Base-by-base conservation (phyloP, 2,113 vertebrate genomes). In the Thinocorus orbignyianus region DNA sequence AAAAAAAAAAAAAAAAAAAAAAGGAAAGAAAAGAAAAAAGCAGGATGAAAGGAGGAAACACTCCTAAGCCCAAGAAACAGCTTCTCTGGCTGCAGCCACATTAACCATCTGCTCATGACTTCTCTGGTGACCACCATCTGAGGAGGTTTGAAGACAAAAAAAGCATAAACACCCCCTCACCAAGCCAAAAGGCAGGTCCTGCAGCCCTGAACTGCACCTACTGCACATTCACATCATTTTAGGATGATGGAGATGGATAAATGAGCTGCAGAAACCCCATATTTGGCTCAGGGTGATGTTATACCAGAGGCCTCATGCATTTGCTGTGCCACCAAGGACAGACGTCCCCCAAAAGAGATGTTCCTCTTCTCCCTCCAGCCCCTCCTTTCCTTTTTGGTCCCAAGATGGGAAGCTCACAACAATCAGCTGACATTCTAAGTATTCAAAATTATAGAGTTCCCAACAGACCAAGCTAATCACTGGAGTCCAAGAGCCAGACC, bases 41-140 rank as follows among this genome's bases (percentile, higher is more conserved):
- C 13, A 64, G 33, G 37, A 86, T 79, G 88, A 90, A 92, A 93
- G 60, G 33, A 93, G 39, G 73, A 95, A 90, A 33, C 48, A 65
- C 90, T 88, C 54, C 78, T 76, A 31, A 88, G 31, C 55, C 54
- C 72, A 66, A 70, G 71, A 55, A 86, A 73, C 4, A 64, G 83
- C n/a, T 91, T 74, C 70, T 60, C 80, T 31, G 31, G 30, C 86
- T 94, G 77, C 81, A 86, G 73, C 72, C 48, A 37, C 15, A 7
- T 81, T 64, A 89, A 85, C 77, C 58, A 25, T 77, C 87, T 80
- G 54, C 6, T 90, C 79, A 51, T 3, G 2, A 18, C 33, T 30
- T n/a, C 81, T 74, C 68, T 35, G 44, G 41, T 3, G 1, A 64
- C 62, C 31, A 51, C 37, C 14, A 9, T 12, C 22, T 20, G 18